Base-by-base conservation (phyloP, 2,113 vertebrate species). In the Atractosteus spatula region DNA sequence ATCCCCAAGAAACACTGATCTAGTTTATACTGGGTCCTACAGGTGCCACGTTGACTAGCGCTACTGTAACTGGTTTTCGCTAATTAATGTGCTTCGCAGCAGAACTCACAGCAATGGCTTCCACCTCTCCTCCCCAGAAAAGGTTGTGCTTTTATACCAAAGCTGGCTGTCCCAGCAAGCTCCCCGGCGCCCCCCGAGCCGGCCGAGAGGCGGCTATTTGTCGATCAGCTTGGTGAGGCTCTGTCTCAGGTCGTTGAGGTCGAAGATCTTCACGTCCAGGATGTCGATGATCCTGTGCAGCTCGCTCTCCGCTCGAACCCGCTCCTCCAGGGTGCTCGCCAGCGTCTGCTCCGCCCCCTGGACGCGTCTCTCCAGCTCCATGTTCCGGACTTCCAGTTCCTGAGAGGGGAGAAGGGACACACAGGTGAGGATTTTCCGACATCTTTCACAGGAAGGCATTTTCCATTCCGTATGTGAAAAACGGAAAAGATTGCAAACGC, bases 261-360 rank as follows among this genome's bases (percentile, higher is more conserved):
- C 96, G 16, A 95, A 96, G 68, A 99, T 93, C 89, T 98, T 96
- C 84, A 96, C 91, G 8, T 99, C 97, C 83, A 99, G 91, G 71
- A 96, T 91, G 81, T 98, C 96, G 0, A 95, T 90, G 3, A 93
- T 92, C 66, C 91, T 91, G 83, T 94, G 87, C 76, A 97, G 89
- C 77, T 98, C 96, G 0, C 61, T 83, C 62, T 95, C 92, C 0
- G 93, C 77, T 65, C 91, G 93, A 70, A 97, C 96, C 59, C 96
- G 90, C 11, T 98, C 92, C 0, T 93, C 91, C 73, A 95, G 82
- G 0, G 87, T 91, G 77, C 93, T 91, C 0, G 87, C 90, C 75
- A 98, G 88, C 0, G 79, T 94, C 78, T 94, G 94, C 87, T 99
- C 96, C 0, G 87, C 86, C 8, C 86, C 86, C 63, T 89, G 92